Conservation (phyloP, 2,113 vertebrate genomes). For the Oryzias melastigma region DNA sequence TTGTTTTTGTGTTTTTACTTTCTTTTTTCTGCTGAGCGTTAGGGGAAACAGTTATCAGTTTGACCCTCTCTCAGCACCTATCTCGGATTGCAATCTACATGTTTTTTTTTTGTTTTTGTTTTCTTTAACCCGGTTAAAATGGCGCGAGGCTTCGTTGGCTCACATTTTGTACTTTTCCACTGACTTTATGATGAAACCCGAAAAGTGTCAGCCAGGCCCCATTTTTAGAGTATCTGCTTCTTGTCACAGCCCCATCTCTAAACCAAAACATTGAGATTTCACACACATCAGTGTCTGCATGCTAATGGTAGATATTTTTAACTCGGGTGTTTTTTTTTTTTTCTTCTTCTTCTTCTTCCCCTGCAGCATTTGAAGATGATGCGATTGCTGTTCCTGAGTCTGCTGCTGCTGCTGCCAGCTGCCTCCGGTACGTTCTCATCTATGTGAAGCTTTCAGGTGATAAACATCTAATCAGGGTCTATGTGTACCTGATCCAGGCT, state of each 20-base stretch:
- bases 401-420: slow-evolving; percentile 72
- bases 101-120: neutral
- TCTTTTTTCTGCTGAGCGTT: slow-evolving; percentile 60
- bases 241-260: slow-evolving; percentile 25
- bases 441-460: slow-evolving; percentile 50
- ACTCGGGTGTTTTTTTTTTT: slow-evolving; percentile 31
- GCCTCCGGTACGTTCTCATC: slow-evolving; percentile 69
- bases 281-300: slow-evolving; percentile 53
- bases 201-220: slow-evolving; percentile 20
- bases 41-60: slow-evolving; percentile 43
- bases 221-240: slow-evolving; percentile 42
- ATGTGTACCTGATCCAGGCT: slow-evolving; percentile 12
- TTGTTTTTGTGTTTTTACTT: slow-evolving; percentile 4
- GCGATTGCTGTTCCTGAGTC: slow-evolving; percentile 73
- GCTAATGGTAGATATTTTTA: slow-evolving; percentile 59
- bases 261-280: slow-evolving; percentile 50
- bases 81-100: slow-evolving; percentile 49
- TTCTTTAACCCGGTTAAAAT: slow-evolving; percentile 22
- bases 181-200: slow-evolving; percentile 32
- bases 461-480: slow-evolving; percentile 65
- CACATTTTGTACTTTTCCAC: slow-evolving; percentile 51
- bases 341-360: slow-evolving; percentile 1
- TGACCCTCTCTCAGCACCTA: slow-evolving; percentile 19
- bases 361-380: slow-evolving; percentile 77
- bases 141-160: slow-evolving; percentile 4